Evolutionary conservation across 2,113 vertebrate genomes (phyloP).

Genomic region (Clinocottus analis): DNA sequence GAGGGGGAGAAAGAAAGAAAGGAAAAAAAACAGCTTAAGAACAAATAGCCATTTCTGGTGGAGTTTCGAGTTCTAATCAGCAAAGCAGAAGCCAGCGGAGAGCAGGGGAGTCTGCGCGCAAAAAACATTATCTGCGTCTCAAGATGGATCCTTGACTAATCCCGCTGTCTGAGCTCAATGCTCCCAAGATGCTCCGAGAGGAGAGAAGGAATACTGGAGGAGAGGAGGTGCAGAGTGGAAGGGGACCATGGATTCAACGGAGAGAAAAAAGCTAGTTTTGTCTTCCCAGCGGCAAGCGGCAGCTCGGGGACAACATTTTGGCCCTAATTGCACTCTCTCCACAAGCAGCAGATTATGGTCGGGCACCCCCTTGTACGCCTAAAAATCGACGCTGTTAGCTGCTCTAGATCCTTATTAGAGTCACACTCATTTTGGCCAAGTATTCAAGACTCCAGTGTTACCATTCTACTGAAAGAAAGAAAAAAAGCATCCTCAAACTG

Average conservation of each 20-base stretch:
- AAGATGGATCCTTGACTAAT: slow-evolving; percentile 87
- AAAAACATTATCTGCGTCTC: slow-evolving; percentile 84
- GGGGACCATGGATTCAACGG: slow-evolving; percentile 46
- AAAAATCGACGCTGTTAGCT: slow-evolving; percentile 40
- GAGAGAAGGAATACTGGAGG: slow-evolving; percentile 69
- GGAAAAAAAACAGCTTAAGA: slow-evolving; percentile 71
- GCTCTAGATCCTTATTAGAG: slow-evolving; percentile 61
- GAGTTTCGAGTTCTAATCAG: slow-evolving; percentile 78
- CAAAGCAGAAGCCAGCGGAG: slow-evolving; percentile 72
- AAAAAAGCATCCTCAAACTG: slow-evolving; percentile 61
- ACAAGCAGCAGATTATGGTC: slow-evolving; percentile 43
- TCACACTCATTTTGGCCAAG: slow-evolving; percentile 49
- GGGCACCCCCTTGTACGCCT: slow-evolving; percentile 28
- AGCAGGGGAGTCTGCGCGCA: slow-evolving; percentile 74
- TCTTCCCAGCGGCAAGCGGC: slow-evolving; percentile 65
- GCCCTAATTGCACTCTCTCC: slow-evolving; percentile 55
- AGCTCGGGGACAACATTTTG: slow-evolving; percentile 56
- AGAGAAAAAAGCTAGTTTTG: slow-evolving; percentile 34
- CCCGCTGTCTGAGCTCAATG: slow-evolving; percentile 81
- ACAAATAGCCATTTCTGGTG: slow-evolving; percentile 77
- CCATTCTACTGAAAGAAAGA: slow-evolving; percentile 40
- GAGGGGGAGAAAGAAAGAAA: slow-evolving; percentile 22
- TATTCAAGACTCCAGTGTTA: slow-evolving; percentile 42
- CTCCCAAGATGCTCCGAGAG: slow-evolving; percentile 81
- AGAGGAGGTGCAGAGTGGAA: slow-evolving; percentile 58